Evolutionary conservation across 2,113 vertebrate genomes (phyloP), one percentile per base, ranked within the genome.

Genomic region (Empidonax traillii): DNA sequence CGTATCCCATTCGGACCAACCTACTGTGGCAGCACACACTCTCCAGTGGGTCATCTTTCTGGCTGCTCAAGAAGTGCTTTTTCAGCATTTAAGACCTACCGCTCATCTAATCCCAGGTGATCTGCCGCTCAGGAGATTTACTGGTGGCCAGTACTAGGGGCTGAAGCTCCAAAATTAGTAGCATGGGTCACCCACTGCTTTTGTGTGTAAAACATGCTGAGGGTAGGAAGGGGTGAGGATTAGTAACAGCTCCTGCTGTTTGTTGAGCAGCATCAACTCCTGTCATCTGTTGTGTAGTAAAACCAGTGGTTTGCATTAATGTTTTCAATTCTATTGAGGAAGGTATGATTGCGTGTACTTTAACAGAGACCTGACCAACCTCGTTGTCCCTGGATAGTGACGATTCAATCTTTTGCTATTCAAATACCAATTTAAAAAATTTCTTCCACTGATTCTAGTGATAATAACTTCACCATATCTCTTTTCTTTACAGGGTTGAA

Each of bases 381-480:
- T 88, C 84, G 39, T 85, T 96, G 67, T 97, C 95, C 93, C 95
- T 92, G 41, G 75, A 53, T 94, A 95, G 71, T 41, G 56, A 74
- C 79, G 97, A 97, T 95, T 96, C 81, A 97, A 91, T 97, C 96
- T 88, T 94, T 91, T 85, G 59, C 95, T 96, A 66, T 97, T 97
- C 84, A 97, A 98, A 97, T 94, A 94, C 73, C 96, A 91, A 97
- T 98, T 97, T 22, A 75, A 96, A 97, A 92, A 85, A 96, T 95
- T 77, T 81, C 95, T 88, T 97, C 91, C 56, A 87, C 67, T 91
- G 96, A 96, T 96, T 94, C 72, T 84, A 37, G 15, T 95, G 96
- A 97, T 98, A 88, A 55, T 93, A 97, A 96, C 96, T 97, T 93
- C 83, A 95, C 92, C 93, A 37, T 96, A 96, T 95, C 96, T 96